Conservation (phyloP, 2,113 vertebrate genomes). For the Rostratula benghalensis region DNA sequence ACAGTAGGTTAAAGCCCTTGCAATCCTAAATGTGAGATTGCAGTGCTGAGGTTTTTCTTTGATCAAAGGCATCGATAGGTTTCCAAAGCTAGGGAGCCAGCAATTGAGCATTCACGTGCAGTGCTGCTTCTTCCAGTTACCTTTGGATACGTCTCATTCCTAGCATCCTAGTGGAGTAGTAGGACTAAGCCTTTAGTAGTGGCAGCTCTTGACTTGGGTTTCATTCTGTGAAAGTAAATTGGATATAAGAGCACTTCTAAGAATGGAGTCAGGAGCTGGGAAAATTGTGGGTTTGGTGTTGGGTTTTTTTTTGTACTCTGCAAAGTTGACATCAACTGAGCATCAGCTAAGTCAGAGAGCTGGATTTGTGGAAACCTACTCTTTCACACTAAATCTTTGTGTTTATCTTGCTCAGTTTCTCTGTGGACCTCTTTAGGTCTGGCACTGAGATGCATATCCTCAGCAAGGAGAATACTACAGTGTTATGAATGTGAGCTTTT, state of each 20-base stretch:
- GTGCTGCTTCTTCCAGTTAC: not conserved
- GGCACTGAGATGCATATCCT: not conserved
- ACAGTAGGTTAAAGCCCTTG: not conserved
- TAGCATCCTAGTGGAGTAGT: not conserved
- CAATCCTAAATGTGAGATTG: not conserved
- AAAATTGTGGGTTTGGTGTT: too few relatives aligned
- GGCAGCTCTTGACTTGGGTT: not conserved
- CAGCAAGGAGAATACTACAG: not conserved
- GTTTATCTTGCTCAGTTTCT: not conserved
- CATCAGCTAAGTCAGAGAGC: not conserved
- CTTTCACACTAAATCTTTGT: not conserved
- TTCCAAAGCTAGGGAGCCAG: not conserved
- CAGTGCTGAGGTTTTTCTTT: not conserved
- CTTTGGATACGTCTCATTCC: not conserved
- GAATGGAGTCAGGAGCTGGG: not conserved
- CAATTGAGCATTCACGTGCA: accelerated
- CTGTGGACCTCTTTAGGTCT: not conserved
- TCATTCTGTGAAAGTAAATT: not conserved
- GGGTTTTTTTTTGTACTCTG: not conserved
- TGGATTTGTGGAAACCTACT: not conserved
- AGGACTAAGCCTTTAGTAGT: not conserved
- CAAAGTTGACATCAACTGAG: not conserved
- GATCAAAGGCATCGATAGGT: not conserved
- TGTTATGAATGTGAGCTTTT: not conserved
- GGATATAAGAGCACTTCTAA: not conserved